Evolutionary conservation across 2,113 vertebrate genomes (phyloP), one percentile per base, ranked within the genome.

Genomic region (Seriola quinqueradiata): DNA sequence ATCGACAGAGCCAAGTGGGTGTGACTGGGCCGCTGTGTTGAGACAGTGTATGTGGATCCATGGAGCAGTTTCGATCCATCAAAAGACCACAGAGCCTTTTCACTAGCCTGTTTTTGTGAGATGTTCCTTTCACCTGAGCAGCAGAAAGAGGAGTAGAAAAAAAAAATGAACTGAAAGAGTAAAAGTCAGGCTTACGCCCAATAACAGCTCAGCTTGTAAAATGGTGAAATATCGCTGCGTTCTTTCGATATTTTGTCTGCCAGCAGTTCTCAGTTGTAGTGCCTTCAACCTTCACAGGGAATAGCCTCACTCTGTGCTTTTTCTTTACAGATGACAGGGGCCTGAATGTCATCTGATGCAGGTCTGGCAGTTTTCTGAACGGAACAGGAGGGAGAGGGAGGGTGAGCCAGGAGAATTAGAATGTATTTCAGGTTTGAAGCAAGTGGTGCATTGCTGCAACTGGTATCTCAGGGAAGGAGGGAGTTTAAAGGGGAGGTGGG

Each of bases 361-460:
- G 83, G 58, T 36, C 72, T 70, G 87, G 61, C 64, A 48, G 61
- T 68, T 61, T 75, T 73, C 70, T 78, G 76, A 75, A 55, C n/a
- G 28, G 59, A 84, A 32, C 44, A 67, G 48, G 70, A 69, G 8
- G 66, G 11, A 68, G 59, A 42, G 61, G 40, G 72, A 78, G 55
- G 63, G 59, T 54, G 83, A 85, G 76, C 77, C 67, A 14, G 57
- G 78, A 87, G 84, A 92, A 92, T 93, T 90, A 80, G 74, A 93
- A 93, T 94, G 88, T 92, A 87, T 91, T 93, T 91, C 92, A 93
- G 93, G 90, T 93, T 86, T 86, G 79, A 77, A 85, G 86, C 85
- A 86, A 94, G 91, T 95, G 94, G 86, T 93, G 94, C 95, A 95
- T 89, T 95, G 94, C 95, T 92, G 93, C 93, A 92, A 88, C 90